These are phyloP conservation scores for Xerus rutilus DNA, from an alignment of 2,797 vertebrate genomes.

Conservation along the genomic window DNA sequence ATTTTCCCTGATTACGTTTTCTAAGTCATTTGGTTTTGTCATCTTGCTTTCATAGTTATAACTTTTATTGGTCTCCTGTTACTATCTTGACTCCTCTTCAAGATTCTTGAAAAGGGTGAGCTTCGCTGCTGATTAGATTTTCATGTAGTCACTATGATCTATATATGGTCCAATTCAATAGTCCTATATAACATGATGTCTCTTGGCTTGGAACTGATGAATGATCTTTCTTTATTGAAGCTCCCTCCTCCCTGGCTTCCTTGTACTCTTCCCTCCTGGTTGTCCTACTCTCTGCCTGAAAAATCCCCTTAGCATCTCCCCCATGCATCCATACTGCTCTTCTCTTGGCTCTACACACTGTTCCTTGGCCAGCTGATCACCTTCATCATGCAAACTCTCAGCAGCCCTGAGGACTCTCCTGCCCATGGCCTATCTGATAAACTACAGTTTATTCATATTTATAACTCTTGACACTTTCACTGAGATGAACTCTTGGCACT, in stretches of 20 bases:
- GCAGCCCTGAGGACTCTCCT: background rate
- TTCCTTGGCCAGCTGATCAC: background rate
- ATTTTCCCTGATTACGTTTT: background rate
- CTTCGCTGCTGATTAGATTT: background rate
- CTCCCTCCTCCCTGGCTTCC: background rate
- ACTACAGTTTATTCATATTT: background rate
- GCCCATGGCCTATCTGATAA: background rate
- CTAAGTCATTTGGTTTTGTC: background rate
- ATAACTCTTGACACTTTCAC: background rate
- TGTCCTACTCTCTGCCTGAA: background rate
- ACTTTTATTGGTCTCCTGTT: background rate
- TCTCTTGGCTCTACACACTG: background rate
- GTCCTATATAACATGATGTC: background rate
- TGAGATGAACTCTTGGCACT: background rate
- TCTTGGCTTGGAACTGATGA: background rate
- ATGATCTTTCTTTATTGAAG: background rate
- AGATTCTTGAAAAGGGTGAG: background rate
- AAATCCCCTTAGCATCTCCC: background rate
- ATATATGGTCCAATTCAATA: background rate
- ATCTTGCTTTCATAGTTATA: background rate
- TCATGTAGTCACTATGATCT: background rate
- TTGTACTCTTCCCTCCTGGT: background rate
- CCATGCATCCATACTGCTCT: no score
- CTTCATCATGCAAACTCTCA: background rate
- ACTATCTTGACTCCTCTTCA: background rate